Conservation (phyloP, 2,888 invertebrate species). For the Bruchidius siliquastri region DNA sequence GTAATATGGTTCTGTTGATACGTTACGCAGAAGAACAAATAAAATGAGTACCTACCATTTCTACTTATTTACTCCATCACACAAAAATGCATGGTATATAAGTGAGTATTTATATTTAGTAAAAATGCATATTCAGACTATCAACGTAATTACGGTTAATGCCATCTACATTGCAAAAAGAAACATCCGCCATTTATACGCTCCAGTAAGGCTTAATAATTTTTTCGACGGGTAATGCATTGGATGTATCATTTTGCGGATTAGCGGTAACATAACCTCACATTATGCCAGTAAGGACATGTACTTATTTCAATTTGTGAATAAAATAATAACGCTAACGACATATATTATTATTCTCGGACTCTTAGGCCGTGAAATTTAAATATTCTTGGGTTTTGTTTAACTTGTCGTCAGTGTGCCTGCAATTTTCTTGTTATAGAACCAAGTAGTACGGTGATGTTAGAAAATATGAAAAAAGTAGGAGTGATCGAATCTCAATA, state of each 20-base stretch:
- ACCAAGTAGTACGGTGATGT: neutral
- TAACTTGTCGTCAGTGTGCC: constrained; percentile 14
- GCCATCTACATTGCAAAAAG: neutral
- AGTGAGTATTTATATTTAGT: neutral
- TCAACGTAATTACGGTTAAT: neutral
- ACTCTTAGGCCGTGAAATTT: constrained; percentile 18
- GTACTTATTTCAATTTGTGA: constrained; percentile 16
- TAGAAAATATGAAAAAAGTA: no score
- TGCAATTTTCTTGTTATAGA: constrained; percentile 13
- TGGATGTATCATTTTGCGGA: neutral
- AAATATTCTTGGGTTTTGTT: constrained; percentile 13
- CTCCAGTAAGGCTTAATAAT: neutral
- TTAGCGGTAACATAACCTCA: constrained; percentile 7
- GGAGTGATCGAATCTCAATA: no score
- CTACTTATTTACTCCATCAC: neutral
- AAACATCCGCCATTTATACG: neutral
- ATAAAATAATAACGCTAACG: constrained; percentile 16
- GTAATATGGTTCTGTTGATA: neutral
- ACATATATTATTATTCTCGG: constrained; percentile 11
- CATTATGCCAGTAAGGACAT: constrained; percentile 6
- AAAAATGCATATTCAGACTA: neutral
- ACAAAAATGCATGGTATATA: neutral
- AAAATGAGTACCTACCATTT: neutral
- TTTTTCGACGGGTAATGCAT: neutral
- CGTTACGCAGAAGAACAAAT: neutral